Conservation (phyloP, 37 sponge, comb jelly and placozoan species). For the Crambe crambe region DNA sequence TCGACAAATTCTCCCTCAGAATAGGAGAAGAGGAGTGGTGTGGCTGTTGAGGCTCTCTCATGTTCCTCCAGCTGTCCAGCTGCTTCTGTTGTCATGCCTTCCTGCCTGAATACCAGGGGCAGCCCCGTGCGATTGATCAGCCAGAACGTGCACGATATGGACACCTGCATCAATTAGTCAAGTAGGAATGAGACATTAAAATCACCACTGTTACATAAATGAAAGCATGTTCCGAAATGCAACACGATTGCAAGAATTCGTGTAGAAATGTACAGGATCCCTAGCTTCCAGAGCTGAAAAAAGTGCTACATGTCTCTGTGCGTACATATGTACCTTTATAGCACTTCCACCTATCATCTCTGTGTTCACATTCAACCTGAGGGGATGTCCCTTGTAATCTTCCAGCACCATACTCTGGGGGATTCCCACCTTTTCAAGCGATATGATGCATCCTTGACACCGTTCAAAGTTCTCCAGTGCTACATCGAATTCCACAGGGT, state of each 20-base stretch:
- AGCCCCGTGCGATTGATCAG: constrained; percentile 82
- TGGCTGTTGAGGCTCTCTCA: constrained; percentile 72
- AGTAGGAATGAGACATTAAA: constrained; percentile 3
- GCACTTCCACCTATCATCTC: constrained; percentile 40
- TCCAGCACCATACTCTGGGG: constrained; percentile 29
- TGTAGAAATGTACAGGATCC: background rate
- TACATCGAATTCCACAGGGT: constrained; percentile 33
- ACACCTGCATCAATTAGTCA: constrained; percentile 64
- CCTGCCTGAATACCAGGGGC: constrained; percentile 85
- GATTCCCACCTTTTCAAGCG: constrained; percentile 32
- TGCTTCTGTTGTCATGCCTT: constrained; percentile 48
- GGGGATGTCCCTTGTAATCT: constrained; percentile 12
- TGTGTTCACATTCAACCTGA: constrained; percentile 44
- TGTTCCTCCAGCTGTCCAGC: constrained; percentile 86
- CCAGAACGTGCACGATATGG: constrained; percentile 83
- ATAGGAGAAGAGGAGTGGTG: constrained; percentile 89
- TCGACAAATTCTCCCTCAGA: constrained; percentile 59
- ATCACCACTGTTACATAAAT: too few relatives aligned
- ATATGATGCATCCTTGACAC: constrained; percentile 43
- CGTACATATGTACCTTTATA: constrained; percentile 54
- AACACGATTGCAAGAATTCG: background rate
- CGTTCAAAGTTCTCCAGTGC: constrained; percentile 46
- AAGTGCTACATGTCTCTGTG: too few relatives aligned
- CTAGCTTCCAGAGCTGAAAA: background rate
- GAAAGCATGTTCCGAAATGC: too few relatives aligned